Evolutionary conservation across 1,140 invertebrate genomes (phyloP).

Genomic region (Thaumetopoea pityocampa): DNA sequence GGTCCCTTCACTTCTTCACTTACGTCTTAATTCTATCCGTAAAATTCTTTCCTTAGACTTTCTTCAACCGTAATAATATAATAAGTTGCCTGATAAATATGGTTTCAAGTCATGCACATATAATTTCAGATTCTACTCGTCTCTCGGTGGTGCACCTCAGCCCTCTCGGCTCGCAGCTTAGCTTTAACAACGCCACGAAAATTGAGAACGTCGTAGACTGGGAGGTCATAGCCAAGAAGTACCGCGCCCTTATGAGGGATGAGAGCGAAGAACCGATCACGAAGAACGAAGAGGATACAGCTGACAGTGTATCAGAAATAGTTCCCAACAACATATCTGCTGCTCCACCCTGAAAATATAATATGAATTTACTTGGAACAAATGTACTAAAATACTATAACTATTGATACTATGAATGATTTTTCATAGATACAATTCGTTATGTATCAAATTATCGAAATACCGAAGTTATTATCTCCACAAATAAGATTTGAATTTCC

Average conservation of each 20-base stretch:
- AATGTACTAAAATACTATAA: constrained; percentile 12
- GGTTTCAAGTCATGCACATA: neutral
- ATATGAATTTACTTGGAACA: neutral
- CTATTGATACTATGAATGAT: no score
- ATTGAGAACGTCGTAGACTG: constrained; percentile 95
- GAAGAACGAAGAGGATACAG: constrained; percentile 70
- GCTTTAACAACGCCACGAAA: constrained; percentile 83
- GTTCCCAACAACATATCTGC: constrained; percentile 56
- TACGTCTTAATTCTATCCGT: no score
- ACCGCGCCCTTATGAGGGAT: constrained; percentile 86
- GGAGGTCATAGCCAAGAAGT: constrained; percentile 92
- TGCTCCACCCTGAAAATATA: constrained; percentile 44
- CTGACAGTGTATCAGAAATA: constrained; percentile 65
- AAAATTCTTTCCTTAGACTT: constrained; percentile 3
- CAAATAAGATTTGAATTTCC: no score
- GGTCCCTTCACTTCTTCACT: no score
- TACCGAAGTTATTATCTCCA: no score
- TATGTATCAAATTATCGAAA: no score
- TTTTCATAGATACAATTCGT: no score
- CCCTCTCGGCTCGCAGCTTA: constrained; percentile 88
- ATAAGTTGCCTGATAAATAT: neutral
- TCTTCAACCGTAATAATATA: neutral
- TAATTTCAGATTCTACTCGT: constrained; percentile 81
- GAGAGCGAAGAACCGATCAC: constrained; percentile 77
- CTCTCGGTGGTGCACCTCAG: constrained; percentile 86